These are phyloP conservation scores for Martes martes DNA, from an alignment of 2,113 vertebrate species.

Conservation along the genomic window DNA sequence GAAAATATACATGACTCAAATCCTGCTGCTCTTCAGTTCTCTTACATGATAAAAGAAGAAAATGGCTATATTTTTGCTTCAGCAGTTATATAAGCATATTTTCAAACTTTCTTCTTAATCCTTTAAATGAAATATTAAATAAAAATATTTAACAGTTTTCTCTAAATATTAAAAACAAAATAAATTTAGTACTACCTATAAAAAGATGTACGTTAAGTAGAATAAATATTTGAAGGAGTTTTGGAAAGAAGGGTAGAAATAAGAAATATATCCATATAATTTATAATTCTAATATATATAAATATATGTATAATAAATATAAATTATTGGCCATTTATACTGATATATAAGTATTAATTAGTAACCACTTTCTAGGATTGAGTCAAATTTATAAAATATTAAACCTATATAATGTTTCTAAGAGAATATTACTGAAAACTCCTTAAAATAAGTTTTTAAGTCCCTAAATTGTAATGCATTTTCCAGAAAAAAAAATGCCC, in stretches of 20 bases:
- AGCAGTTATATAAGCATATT: background rate
- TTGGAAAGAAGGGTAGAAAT: background rate
- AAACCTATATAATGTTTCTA: background rate
- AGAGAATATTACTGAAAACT: conserved; percentile 20
- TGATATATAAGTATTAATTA: background rate
- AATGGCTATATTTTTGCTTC: background rate
- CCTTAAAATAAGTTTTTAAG: background rate
- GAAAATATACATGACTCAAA: conserved; percentile 44
- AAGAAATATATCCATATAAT: background rate
- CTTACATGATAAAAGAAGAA: conserved; percentile 10
- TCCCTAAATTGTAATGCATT: background rate
- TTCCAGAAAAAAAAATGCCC: background rate
- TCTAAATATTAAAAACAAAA: background rate
- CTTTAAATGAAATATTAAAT: background rate
- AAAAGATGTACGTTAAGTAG: background rate
- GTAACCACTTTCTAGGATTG: background rate
- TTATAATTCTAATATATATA: background rate
- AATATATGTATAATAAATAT: background rate
- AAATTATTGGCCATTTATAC: background rate
- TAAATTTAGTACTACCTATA: background rate
- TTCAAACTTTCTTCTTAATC: background rate
- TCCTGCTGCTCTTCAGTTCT: background rate
- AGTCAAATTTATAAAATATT: background rate
- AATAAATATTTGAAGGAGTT: background rate
- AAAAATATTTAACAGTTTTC: background rate